Evolutionary conservation across 2,113 vertebrate species (phyloP), one percentile per base, ranked within the genome.

Genomic region (Onychorhynchus coronatus): DNA sequence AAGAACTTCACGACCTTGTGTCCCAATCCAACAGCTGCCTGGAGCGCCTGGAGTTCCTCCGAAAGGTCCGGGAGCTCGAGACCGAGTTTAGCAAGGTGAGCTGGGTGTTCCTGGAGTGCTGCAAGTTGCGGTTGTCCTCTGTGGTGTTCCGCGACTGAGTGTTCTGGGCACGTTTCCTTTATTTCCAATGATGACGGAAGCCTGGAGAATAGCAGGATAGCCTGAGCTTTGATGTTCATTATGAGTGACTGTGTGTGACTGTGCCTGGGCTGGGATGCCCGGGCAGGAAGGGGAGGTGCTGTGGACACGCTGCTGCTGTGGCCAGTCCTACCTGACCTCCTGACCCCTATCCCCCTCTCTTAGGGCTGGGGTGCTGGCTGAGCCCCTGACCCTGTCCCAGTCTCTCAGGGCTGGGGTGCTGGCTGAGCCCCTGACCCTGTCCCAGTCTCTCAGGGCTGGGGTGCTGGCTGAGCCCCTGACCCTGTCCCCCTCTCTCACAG

Each of bases 1-100:
- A 99, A 90, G 98, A 98, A 56, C 98, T 99, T 12, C 99, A 99
- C 28, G 91, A 92, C 30, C 96, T 99, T 66, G 99, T 99, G 96
- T 99, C 98, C 47, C 98, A 96, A 3, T 99, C 99, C 78, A 99
- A 99, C 72, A 93, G 98, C 86, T 98, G 98, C 37, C 97, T 99
- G 91, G 98, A 98, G 90, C 98, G 88, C 46, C 97, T 99, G 58
- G 98, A 99, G 76, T 96, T 98, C 91, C 98, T 99, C 14, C 93
- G 92, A 53, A 98, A 96, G 63, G 97, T 99, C 94, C 97, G 93
- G 68, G 97, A 97, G 85, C 97, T 98, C 16, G 98, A 99, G 88
- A 97, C 96, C 0, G 96, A 98, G 89, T 98, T 99, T 70, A 49
- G 58, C 86, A 95, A 97, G 97, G 99, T 99, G 96, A 92, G 33